Percentiles rank a stretch among this genome's conserved stretches.
Evolutionary conservation across 2,888 invertebrate genomes (phyloP).

Genomic region (Diabrotica balteata): DNA sequence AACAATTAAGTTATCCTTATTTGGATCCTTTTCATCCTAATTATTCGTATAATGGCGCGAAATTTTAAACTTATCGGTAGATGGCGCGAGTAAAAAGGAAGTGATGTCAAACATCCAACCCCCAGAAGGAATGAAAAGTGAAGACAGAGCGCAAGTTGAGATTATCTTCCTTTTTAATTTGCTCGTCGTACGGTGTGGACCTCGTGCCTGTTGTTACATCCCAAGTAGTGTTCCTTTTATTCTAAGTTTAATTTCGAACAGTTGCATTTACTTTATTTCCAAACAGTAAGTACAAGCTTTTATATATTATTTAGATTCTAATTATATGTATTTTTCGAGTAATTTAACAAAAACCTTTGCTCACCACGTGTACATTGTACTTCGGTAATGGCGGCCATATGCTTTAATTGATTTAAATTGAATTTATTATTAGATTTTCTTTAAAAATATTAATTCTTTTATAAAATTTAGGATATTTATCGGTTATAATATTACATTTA

Average conservation of each 20-base stretch:
- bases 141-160: conserved; percentile 46
- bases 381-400: conserved; percentile 58
- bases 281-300: conserved; percentile 49
- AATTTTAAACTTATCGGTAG: conserved; percentile 20
- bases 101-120: conserved; percentile 38
- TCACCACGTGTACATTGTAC: conserved; percentile 56
- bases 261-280: conserved; percentile 53
- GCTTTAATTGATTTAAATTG: conserved; percentile 43
- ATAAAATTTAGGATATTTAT: background rate
- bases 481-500: background rate
- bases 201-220: conserved; percentile 52
- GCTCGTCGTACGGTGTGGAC: conserved; percentile 58
- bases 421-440: conserved; percentile 1
- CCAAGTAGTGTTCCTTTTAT: conserved; percentile 49
- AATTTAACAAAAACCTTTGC: conserved; percentile 32
- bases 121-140: conserved; percentile 38
- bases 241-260: conserved; percentile 50
- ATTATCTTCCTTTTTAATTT: conserved; percentile 59
- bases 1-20: no score
- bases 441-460: background rate
- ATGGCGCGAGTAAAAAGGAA: conserved; percentile 33
- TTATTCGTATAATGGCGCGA: conserved; percentile 10
- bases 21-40: background rate
- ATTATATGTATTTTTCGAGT: conserved; percentile 28
- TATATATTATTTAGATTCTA: conserved; percentile 28